These are phyloP conservation scores for Pseudochromis fuscus DNA, from an alignment of 2,797 vertebrate species.

Conservation along the genomic window DNA sequence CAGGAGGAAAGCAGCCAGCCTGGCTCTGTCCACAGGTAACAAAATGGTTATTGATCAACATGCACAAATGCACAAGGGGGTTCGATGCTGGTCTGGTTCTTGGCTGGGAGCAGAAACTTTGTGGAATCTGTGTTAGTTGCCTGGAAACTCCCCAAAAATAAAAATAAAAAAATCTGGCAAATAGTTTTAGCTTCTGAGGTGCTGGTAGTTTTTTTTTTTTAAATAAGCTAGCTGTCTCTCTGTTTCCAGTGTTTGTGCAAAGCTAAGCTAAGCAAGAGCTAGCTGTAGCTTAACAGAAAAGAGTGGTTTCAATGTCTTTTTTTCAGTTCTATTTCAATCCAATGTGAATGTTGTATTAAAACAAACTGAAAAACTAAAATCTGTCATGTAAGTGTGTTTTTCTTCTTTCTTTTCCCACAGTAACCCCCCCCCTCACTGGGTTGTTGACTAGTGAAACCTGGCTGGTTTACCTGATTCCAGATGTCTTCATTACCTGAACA, in stretches of 20 bases:
- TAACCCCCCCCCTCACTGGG: too few species aligned
- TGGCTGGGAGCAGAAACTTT: not conserved
- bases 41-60: not conserved
- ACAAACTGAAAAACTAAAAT: too few species aligned
- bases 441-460: too few species aligned
- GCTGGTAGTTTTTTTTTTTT: not conserved
- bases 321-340: too few species aligned
- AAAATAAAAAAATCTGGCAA: too few species aligned
- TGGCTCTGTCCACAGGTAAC: not conserved
- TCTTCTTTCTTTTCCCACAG: too few species aligned
- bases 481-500: not conserved
- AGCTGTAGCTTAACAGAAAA: not conserved
- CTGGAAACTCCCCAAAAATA: too few species aligned
- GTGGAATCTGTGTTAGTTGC: not conserved
- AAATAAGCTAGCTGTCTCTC: rapidly evolving
- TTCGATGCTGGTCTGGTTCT: not conserved
- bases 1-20: not conserved
- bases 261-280: not conserved
- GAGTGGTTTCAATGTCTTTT: not conserved
- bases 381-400: too few species aligned
- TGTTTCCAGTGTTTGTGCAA: not conserved
- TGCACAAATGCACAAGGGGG: not conserved
- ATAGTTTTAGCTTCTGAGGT: not conserved
- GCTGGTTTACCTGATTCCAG: too few species aligned
- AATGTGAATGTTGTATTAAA: too few species aligned